These are phyloP conservation scores for Julus scanicus DNA, from an alignment of 2,888 invertebrate genomes.

Conservation along the genomic window DNA sequence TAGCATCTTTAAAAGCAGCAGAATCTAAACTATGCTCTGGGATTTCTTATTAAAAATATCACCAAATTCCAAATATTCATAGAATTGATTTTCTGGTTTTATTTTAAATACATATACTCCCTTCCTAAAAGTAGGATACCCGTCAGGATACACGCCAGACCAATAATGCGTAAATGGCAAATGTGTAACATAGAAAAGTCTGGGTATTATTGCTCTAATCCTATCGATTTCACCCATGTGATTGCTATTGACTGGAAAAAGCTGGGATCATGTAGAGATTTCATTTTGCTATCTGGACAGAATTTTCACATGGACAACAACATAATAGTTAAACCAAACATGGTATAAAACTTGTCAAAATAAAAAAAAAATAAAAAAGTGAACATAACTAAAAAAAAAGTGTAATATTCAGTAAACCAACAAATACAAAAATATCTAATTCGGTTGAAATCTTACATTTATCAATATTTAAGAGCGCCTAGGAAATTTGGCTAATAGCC, in stretches of 20 bases:
- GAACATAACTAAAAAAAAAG: too few relatives aligned
- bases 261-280: background rate
- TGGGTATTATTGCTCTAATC: background rate
- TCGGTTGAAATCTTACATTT: too few relatives aligned
- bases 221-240: conserved; percentile 12
- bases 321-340: too few relatives aligned
- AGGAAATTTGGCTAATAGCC: background rate
- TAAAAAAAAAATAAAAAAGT: too few relatives aligned
- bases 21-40: too few relatives aligned
- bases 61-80: too few relatives aligned
- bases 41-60: too few relatives aligned
- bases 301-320: background rate
- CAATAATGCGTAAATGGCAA: background rate
- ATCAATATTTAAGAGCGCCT: background rate
- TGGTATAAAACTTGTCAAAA: too few relatives aligned
- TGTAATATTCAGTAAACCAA: too few relatives aligned
- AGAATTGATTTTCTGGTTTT: too few relatives aligned
- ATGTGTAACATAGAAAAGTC: background rate
- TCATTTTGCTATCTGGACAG: background rate
- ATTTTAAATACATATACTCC: background rate
- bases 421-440: too few relatives aligned
- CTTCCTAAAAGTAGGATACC: background rate
- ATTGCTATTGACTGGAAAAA: background rate
- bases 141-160: background rate
- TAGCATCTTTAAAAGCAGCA: too few relatives aligned